These are phyloP conservation scores for Phocoena sinus DNA, from an alignment of 2,113 vertebrate species.

Conservation along the genomic window DNA sequence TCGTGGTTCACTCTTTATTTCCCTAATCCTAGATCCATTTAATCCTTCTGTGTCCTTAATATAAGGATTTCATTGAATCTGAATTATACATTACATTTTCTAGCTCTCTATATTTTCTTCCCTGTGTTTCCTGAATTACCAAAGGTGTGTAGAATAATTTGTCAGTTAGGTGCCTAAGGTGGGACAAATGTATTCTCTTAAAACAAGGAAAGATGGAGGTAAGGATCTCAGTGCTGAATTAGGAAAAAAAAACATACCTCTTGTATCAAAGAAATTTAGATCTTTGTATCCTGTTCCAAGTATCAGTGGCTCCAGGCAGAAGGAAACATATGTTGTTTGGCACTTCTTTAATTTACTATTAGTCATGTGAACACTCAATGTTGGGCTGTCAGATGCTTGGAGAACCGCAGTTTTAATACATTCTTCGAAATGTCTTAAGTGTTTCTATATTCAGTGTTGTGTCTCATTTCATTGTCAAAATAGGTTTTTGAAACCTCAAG, in stretches of 20 bases:
- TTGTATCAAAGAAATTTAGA: neutral
- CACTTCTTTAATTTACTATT: neutral
- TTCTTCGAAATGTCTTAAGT: neutral
- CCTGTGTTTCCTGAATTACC: neutral
- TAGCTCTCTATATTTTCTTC: neutral
- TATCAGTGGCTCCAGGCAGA: too few relatives aligned
- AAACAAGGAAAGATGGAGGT: neutral
- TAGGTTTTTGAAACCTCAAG: neutral
- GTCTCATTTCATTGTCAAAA: neutral
- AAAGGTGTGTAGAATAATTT: neutral
- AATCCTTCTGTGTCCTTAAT: neutral
- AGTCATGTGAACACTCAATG: neutral
- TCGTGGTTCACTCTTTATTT: neutral
- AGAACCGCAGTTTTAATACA: neutral
- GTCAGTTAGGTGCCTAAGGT: neutral
- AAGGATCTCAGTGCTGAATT: neutral
- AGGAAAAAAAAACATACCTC: neutral
- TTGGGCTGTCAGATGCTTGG: neutral
- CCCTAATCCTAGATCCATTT: neutral
- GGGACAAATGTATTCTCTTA: neutral
- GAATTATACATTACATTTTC: neutral
- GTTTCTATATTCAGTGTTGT: neutral
- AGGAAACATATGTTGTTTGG: neutral
- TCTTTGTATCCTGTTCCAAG: neutral
- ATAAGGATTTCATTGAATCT: neutral